Evolutionary conservation across 2,113 vertebrate species (phyloP), one percentile per base, ranked within the genome.

Genomic region (Oryzias celebensis): DNA sequence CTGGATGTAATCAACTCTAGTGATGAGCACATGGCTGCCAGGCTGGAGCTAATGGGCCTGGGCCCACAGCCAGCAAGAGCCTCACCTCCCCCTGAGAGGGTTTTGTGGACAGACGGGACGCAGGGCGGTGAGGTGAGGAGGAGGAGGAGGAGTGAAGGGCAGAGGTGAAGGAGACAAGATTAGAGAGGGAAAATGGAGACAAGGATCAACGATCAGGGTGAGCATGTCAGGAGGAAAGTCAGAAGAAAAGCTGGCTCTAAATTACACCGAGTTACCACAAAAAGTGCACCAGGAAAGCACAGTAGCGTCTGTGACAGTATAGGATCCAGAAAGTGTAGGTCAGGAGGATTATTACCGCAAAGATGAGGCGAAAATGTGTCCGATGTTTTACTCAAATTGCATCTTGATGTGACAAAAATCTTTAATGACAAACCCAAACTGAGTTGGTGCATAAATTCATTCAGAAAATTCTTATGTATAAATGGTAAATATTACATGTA

Each of bases 11-110:
- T 83, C 85, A 89, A 88, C 76, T 75, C 79, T 85, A 69, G 75
- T 76, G 88, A 89, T 86, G 85, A 90, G 85, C 85, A 88, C 87
- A 87, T 81, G 86, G 87, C 87, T 87, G 85, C 82, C 76, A 82
- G 83, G 77, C 81, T 73, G 77, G 72, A 71, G 79, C 88, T 90
- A 91, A 91, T 90, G 87, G 88, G 62, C 80, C 76, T 66, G 81
- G 86, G 89, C 81, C 54, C 14, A 0, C 74, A 79, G 87, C 89
- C 85, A 89, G 67, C 67, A 58, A 59, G 45, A 74, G 64, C 61
- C 65, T 75, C 75, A 63, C 75, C 72, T 50, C 71, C 80, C 80
- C 58, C 46, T 51, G 63, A 81, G 82, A 74, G 82, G 77, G 77
- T 62, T 59, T 65, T 67, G 62, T 78, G 46, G 74, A 80, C 61